phyloP scores from a whole-genome alignment of 2,797 vertebrate genomes.

The Platalea minor region DNA sequence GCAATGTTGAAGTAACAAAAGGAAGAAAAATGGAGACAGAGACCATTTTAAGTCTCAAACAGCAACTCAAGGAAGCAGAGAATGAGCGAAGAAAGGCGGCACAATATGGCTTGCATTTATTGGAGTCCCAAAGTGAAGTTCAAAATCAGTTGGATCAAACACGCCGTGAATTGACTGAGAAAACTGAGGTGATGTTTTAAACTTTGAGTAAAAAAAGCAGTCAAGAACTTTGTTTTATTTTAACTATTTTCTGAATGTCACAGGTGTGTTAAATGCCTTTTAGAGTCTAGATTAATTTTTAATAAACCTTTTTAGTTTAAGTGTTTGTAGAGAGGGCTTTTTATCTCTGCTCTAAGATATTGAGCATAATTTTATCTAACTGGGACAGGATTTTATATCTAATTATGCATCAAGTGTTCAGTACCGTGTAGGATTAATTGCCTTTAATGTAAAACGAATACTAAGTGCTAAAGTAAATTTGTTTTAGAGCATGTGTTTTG shows the following conservation, averaged over 20 bases:
- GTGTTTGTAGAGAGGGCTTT: background rate
- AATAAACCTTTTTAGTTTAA: background rate
- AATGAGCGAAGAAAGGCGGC: constrained; percentile 86
- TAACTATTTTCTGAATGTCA: background rate
- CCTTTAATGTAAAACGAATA: background rate
- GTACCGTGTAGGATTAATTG: background rate
- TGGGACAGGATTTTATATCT: background rate
- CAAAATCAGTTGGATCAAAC: constrained; percentile 87
- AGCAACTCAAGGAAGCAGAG: constrained; percentile 82
- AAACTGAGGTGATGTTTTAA: constrained; percentile 81
- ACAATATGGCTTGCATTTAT: constrained; percentile 86
- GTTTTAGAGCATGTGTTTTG: background rate
- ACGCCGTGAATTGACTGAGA: constrained; percentile 83
- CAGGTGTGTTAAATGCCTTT: background rate
- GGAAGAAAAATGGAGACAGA: constrained; percentile 68
- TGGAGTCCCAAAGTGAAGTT: constrained; percentile 88
- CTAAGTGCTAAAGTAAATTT: background rate
- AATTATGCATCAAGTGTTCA: background rate
- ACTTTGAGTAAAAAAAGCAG: background rate
- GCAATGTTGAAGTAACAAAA: background rate
- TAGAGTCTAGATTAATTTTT: background rate
- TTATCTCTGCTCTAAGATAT: background rate
- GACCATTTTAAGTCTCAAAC: constrained; percentile 56
- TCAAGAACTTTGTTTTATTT: background rate
- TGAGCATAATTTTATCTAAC: background rate